Evolutionary conservation across 2,888 invertebrate genomes (phyloP).

Genomic region (Ditylenchus weischeri): DNA sequence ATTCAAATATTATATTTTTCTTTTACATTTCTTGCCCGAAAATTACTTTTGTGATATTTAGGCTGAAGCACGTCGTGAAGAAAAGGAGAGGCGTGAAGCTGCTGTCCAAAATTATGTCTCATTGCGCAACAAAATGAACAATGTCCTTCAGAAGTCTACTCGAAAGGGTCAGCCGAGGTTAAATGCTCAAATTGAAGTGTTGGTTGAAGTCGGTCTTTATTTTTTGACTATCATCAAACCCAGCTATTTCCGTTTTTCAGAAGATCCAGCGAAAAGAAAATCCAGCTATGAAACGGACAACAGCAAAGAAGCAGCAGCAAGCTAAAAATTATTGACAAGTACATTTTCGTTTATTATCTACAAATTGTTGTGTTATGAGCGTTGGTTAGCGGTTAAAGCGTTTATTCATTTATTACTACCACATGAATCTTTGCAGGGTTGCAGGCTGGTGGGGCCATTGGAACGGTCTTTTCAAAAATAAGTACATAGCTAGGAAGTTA

Average conservation of each 20-base stretch:
- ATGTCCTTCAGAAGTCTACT: slow-evolving; percentile 42
- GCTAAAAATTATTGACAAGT: background rate
- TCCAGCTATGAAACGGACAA: background rate
- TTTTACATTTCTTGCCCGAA: no score
- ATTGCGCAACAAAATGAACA: slow-evolving; percentile 44
- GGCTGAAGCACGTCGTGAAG: slow-evolving; percentile 30
- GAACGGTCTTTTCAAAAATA: slow-evolving; percentile 55
- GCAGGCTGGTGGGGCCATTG: slow-evolving; percentile 52
- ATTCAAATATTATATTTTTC: no score
- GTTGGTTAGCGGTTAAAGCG: no score
- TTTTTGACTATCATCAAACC: background rate
- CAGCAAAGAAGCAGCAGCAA: background rate
- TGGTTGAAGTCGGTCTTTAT: slow-evolving; percentile 33
- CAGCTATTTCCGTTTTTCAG: background rate
- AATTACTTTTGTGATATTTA: background rate
- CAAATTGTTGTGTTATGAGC: background rate
- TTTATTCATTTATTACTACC: slow-evolving; percentile 37
- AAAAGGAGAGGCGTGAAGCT: slow-evolving; percentile 26
- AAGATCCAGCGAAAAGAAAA: slow-evolving; percentile 2
- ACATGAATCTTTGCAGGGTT: slow-evolving; percentile 55
- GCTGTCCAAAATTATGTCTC: slow-evolving; percentile 36
- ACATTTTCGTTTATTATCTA: slow-evolving; percentile 1
- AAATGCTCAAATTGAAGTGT: slow-evolving; percentile 46
- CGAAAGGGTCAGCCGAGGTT: slow-evolving; percentile 51
- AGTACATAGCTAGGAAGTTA: slow-evolving; percentile 39